phyloP scores from a whole-genome alignment of 2,888 invertebrate genomes.

The Trissolcus japonicus region DNA sequence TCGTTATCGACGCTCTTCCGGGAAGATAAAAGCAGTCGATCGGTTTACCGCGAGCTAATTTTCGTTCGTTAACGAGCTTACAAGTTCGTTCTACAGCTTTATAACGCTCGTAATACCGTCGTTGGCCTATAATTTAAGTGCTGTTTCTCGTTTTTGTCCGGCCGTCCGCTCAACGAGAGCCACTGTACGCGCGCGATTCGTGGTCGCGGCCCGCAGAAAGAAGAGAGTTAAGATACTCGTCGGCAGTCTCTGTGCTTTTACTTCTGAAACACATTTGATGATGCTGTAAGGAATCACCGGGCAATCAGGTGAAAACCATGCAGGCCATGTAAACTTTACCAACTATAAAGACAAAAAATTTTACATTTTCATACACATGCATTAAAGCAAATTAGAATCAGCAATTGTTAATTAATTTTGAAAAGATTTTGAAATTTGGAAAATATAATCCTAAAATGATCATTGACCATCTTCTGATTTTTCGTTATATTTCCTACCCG shows the following conservation, averaged over 20 bases:
- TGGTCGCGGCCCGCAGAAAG: slow-evolving; percentile 18
- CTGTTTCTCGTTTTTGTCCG: slow-evolving; percentile 57
- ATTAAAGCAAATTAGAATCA: too few species aligned
- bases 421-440: too few species aligned
- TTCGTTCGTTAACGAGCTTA: slow-evolving; percentile 66
- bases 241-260: slow-evolving; percentile 50
- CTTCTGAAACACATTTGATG: slow-evolving; percentile 43
- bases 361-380: too few species aligned
- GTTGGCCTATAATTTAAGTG: slow-evolving; percentile 61
- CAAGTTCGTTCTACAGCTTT: slow-evolving; percentile 61
- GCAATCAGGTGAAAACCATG: slow-evolving; percentile 50
- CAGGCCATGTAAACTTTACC: slow-evolving; percentile 20
- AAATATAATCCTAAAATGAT: too few species aligned
- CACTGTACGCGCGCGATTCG: slow-evolving; percentile 49
- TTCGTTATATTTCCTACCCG: too few species aligned
- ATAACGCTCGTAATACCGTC: slow-evolving; percentile 62
- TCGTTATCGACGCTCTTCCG: slow-evolving; percentile 59
- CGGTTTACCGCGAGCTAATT: slow-evolving; percentile 63
- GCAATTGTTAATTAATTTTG: too few species aligned
- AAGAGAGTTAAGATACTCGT: slow-evolving; percentile 11
- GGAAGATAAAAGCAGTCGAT: slow-evolving; percentile 61
- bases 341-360: too few species aligned
- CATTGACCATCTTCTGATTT: too few species aligned
- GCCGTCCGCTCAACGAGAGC: slow-evolving; percentile 43
- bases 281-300: slow-evolving; percentile 47